Percentiles rank a stretch among this genome's conserved stretches.
These are phyloP conservation scores for Tricholaema leucomelas DNA, from an alignment of 2,113 vertebrate species.

Conservation along the genomic window DNA sequence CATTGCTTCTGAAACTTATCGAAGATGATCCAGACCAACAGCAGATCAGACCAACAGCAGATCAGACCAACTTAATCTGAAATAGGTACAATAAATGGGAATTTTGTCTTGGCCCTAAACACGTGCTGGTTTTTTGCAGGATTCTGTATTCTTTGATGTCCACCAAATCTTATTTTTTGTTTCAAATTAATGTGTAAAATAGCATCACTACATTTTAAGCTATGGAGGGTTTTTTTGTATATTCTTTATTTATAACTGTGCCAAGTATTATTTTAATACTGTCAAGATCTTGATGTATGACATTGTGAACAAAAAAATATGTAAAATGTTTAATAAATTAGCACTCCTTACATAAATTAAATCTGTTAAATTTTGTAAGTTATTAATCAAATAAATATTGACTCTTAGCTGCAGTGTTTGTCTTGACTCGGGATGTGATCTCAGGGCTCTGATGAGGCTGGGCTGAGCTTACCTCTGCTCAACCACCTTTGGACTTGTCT, in stretches of 20 bases:
- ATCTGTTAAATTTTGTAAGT: constrained; percentile 85
- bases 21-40: constrained; percentile 36
- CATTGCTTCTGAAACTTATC: constrained; percentile 45
- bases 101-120: constrained; percentile 73
- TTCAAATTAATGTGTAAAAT: constrained; percentile 71
- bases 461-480: background rate
- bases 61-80: constrained; percentile 54
- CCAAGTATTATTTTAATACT: constrained; percentile 88
- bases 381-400: constrained; percentile 89
- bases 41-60: constrained; percentile 46
- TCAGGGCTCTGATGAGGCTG: background rate
- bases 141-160: constrained; percentile 72
- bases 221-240: constrained; percentile 77
- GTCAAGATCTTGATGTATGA: constrained; percentile 78
- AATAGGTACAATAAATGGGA: constrained; percentile 62
- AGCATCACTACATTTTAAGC: constrained; percentile 75
- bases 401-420: constrained; percentile 76
- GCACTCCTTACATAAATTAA: constrained; percentile 85
- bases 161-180: constrained; percentile 33
- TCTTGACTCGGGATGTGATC: constrained; percentile 57
- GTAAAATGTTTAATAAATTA: constrained; percentile 87
- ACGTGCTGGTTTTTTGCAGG: constrained; percentile 70
- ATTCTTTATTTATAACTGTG: constrained; percentile 87
- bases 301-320: constrained; percentile 81
- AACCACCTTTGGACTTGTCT: background rate